A percentile compares a stretch with the other conserved stretches of the same genome.
Conservation (phyloP, 2,888 invertebrate genomes). For the Selenia dentaria region DNA sequence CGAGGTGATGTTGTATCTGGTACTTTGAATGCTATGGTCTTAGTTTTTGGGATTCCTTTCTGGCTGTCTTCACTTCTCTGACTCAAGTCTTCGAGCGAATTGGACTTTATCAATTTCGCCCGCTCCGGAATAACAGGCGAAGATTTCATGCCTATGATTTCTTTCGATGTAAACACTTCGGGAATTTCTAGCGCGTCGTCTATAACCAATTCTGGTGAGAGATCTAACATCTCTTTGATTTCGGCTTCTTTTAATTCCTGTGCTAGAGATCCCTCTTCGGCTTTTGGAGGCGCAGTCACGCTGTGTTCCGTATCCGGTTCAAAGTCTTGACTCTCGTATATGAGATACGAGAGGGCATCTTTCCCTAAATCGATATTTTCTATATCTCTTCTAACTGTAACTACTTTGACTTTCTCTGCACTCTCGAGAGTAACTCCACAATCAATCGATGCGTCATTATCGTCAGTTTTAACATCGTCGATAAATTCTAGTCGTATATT, state of each 20-base stretch:
- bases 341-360: slow-evolving; percentile 71
- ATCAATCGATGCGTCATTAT: slow-evolving; percentile 37
- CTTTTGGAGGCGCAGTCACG: slow-evolving; percentile 26
- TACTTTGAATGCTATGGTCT: slow-evolving; percentile 70
- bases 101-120: slow-evolving; percentile 69
- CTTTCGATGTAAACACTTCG: slow-evolving; percentile 58
- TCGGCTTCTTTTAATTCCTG: slow-evolving; percentile 71
- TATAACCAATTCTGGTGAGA: slow-evolving; percentile 72
- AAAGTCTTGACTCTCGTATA: slow-evolving; percentile 62
- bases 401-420: slow-evolving; percentile 24
- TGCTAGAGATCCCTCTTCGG: slow-evolving; percentile 56
- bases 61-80: slow-evolving; percentile 45
- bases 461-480: slow-evolving; percentile 59
- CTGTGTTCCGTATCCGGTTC: slow-evolving; percentile 38
- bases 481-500: slow-evolving; percentile 55
- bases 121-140: slow-evolving; percentile 69
- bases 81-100: slow-evolving; percentile 68
- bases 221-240: slow-evolving; percentile 64
- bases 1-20: slow-evolving; percentile 68
- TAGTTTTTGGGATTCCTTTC: slow-evolving; percentile 58
- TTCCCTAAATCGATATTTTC: slow-evolving; percentile 68
- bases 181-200: slow-evolving; percentile 64
- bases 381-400: slow-evolving; percentile 35
- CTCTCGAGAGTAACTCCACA: slow-evolving; percentile 33
- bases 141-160: slow-evolving; percentile 52